These are phyloP conservation scores for Acanthosepion pharaonis DNA, from an alignment of 2,888 invertebrate species.

Conservation along the genomic window DNA sequence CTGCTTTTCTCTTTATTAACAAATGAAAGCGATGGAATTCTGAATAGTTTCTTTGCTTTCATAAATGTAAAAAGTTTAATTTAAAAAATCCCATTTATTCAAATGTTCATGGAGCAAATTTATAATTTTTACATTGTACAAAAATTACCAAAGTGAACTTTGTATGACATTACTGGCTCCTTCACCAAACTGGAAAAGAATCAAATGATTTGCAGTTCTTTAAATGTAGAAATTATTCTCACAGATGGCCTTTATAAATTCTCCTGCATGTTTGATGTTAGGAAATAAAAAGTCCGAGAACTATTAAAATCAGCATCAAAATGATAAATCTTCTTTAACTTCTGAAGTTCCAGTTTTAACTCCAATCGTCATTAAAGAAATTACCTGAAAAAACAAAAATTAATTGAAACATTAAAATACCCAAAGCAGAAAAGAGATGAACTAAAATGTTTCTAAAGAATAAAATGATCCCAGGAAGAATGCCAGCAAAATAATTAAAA, in stretches of 20 bases:
- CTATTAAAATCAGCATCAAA: neutral
- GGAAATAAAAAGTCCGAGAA: neutral
- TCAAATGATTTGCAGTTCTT: neutral
- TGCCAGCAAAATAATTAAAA: neutral
- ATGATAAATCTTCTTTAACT: neutral
- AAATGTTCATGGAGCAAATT: no score
- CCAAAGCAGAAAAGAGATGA: neutral
- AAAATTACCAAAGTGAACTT: no score
- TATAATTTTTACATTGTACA: no score
- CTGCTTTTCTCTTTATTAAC: neutral
- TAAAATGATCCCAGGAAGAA: neutral
- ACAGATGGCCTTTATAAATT: neutral
- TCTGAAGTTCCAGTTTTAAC: neutral
- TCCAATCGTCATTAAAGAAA: neutral
- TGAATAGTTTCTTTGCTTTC: neutral
- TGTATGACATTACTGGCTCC: neutral
- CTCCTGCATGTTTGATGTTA: neutral
- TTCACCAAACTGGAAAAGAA: neutral
- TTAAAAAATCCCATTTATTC: neutral
- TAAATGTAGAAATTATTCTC: neutral
- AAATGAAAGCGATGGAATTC: neutral
- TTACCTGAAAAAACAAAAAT: neutral
- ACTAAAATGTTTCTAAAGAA: neutral
- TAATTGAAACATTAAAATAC: neutral
- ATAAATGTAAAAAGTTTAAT: neutral